Evolutionary conservation across 2,113 vertebrate species (phyloP).

Genomic region (Glaucomys volans): DNA sequence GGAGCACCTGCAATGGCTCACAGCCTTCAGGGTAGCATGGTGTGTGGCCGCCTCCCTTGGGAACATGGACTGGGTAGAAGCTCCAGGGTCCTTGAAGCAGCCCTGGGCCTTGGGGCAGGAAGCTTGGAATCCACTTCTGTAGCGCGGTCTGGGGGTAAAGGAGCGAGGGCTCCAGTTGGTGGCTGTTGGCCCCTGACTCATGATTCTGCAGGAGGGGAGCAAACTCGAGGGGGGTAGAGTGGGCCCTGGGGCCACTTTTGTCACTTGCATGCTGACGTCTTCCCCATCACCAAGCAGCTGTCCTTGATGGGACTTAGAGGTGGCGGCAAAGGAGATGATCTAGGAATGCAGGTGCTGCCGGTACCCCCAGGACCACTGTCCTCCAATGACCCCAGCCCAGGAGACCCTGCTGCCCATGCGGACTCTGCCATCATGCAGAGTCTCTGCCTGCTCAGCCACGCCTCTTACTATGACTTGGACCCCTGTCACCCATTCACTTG

Average conservation of each 20-base stretch:
- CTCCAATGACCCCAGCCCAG: not conserved
- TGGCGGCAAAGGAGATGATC: not conserved
- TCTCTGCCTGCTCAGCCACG: no score
- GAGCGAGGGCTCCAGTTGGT: not conserved
- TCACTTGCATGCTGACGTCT: not conserved
- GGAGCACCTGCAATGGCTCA: no score
- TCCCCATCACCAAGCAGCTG: not conserved
- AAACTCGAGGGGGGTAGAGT: not conserved
- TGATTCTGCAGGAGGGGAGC: not conserved
- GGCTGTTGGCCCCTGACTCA: not conserved
- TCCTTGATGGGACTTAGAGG: not conserved
- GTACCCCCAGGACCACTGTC: not conserved
- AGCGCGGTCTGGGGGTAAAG: not conserved
- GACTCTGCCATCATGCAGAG: not conserved
- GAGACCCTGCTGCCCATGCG: no score
- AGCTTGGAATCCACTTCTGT: not conserved
- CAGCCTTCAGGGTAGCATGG: no score
- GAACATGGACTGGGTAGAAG: not conserved
- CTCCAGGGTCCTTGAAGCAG: not conserved
- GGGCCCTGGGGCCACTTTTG: not conserved
- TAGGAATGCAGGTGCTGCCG: not conserved
- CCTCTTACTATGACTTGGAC: not conserved
- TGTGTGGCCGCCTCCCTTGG: no score
- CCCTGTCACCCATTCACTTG: no score
- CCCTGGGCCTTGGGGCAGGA: not conserved